Percentiles rank a stretch among this genome's conserved stretches.
Evolutionary conservation across 2,797 vertebrate genomes (phyloP).

Genomic region (Silurus aristotelis): DNA sequence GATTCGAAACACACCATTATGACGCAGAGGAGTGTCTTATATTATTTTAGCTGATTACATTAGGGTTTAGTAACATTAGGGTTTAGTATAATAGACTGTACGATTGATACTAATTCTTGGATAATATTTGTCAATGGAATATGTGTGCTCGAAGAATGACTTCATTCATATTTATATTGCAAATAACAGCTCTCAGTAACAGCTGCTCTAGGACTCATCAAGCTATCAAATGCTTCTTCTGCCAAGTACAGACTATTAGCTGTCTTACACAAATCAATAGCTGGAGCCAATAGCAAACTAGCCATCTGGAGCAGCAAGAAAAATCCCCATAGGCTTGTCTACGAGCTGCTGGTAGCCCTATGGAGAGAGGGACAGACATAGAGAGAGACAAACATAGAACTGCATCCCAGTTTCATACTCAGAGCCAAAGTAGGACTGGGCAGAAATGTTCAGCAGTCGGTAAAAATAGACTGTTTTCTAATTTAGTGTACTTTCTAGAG

Average conservation of each 20-base stretch:
- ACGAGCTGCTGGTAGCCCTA: constrained; percentile 12
- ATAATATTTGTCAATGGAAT: constrained; percentile 33
- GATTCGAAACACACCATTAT: not conserved
- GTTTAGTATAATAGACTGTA: not conserved
- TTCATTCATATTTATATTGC: constrained; percentile 53
- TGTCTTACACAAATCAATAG: constrained; percentile 63
- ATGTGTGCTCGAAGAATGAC: constrained; percentile 9
- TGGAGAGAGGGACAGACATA: constrained; percentile 5
- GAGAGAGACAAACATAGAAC: constrained; percentile 18
- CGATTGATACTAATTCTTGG: not conserved
- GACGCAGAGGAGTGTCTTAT: not conserved
- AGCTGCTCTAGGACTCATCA: constrained; percentile 48
- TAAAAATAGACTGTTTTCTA: constrained; percentile 28
- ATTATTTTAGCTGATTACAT: not conserved
- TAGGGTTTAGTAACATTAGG: not conserved
- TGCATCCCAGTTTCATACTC: constrained; percentile 20
- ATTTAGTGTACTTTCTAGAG: constrained; percentile 1
- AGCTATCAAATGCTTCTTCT: constrained; percentile 48
- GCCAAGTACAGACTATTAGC: constrained; percentile 54
- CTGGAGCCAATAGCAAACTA: constrained; percentile 50
- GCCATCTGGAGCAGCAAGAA: constrained; percentile 46
- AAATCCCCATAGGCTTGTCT: constrained; percentile 42
- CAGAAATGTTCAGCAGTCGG: constrained; percentile 14
- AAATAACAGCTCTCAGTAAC: constrained; percentile 38
- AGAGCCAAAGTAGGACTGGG: not conserved